Base-by-base conservation (phyloP, 1,140 invertebrate genomes). In the Tetramorium alpestre region DNA sequence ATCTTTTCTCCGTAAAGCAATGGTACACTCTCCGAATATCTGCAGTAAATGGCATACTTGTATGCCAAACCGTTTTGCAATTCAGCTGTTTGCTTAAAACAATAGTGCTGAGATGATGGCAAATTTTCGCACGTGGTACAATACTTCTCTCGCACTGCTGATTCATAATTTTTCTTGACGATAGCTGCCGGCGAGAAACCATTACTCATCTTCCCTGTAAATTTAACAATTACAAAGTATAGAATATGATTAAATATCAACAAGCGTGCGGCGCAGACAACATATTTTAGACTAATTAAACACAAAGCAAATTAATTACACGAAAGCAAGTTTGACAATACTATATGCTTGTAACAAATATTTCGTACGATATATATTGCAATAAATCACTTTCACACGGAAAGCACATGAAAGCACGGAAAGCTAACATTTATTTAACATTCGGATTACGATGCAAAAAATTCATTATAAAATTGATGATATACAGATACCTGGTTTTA, bases 401-500 rank as follows among this genome's bases (percentile, higher is more conserved):
- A 22, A 44, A 1, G 44, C 2, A 33, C 3, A 28, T 13, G 18
- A n/a, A 38, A 22, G 22, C 22, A 22, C 22, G 22, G 22, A 22
- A 22, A 6, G 10, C 3, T 18, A 33, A 44, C 22, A 41, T 25
- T 67, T 54, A 18, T 56, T 11, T 33, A 65, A 7, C 5, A 44
- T 51, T 7, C 22, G 11, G 44, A 64, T 51, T 38, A 69, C 3
- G 25, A 7, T 38, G 41, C 16, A 69, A 18, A 69, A 18, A 77
- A 80, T 1, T 28, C 3, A 56, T 72, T 28, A 77, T 82, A 88
- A 72, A 88, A 69, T 77, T 88, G 51, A 88, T 86, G 51, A 88
- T 82, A 64, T 38, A 88, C 77, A 88, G 81, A 77, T 91, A 91
- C 89, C 89, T 91, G n/a, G 82, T 86, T 91, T 49, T 91, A 91